A percentile compares a stretch with the other conserved stretches of the same genome.
phyloP scores from a whole-genome alignment of 1,140 invertebrate genomes.

The Bicyclus anynana region DNA sequence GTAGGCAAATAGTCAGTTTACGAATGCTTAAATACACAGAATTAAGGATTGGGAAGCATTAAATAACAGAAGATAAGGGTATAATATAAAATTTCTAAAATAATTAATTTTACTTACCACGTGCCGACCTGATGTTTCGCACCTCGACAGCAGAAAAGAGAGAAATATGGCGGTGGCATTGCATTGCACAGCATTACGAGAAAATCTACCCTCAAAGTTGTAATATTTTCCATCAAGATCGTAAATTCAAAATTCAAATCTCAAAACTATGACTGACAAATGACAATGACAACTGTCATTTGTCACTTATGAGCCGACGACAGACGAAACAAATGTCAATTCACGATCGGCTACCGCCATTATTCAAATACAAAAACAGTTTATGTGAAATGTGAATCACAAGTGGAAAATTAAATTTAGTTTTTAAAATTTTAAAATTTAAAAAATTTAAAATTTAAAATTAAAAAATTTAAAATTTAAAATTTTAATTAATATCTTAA shows the following conservation, averaged over 20 bases:
- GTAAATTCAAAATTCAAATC: too few species aligned
- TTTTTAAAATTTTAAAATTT: too few species aligned
- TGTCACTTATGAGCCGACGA: too few species aligned
- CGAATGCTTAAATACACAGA: neutral
- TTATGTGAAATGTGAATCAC: too few species aligned
- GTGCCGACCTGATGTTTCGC: slow-evolving; percentile 34
- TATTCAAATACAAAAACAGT: neutral
- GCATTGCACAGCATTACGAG: neutral
- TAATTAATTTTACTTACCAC: slow-evolving; percentile 56
- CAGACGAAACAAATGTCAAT: too few species aligned
- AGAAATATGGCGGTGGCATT: slow-evolving; percentile 10
- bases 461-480: too few species aligned
- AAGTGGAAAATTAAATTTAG: too few species aligned
- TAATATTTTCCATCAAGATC: neutral
- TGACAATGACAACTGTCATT: too few species aligned
- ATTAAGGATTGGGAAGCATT: neutral
- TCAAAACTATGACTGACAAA: too few species aligned
- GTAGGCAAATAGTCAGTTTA: neutral
- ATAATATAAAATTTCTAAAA: slow-evolving; percentile 33
- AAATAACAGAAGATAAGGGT: neutral
- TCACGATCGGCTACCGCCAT: too few species aligned
- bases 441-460: too few species aligned
- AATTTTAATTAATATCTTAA: too few species aligned
- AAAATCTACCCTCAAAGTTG: neutral
- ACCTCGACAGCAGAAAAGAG: slow-evolving; percentile 6